A percentile compares a stretch with the other conserved stretches of the same genome.
Conservation (phyloP, 2,113 vertebrate genomes). For the Prinia subflava region DNA sequence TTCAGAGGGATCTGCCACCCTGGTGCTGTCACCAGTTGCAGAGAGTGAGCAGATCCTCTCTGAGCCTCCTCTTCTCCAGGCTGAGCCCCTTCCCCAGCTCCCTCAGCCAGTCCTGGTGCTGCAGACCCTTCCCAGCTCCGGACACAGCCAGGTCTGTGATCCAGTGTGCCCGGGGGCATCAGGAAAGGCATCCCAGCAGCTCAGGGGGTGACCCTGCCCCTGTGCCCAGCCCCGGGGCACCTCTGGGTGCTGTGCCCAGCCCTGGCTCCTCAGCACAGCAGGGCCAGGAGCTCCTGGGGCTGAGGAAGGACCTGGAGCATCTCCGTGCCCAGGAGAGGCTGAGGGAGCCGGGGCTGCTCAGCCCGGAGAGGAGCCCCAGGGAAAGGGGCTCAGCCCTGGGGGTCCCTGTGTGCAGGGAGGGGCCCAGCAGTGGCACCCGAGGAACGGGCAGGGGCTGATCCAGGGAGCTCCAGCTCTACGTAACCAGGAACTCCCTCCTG, state of each 20-base stretch:
- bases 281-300: background rate
- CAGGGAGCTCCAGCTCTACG: rapidly evolving
- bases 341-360: background rate
- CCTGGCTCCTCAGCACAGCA: background rate
- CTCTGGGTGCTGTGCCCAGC: background rate
- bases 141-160: background rate
- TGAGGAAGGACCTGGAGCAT: background rate
- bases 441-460: background rate
- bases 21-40: no score
- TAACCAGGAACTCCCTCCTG: rapidly evolving
- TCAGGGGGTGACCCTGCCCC: background rate
- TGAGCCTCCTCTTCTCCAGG: background rate
- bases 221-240: background rate
- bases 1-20: no score
- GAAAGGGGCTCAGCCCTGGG: background rate
- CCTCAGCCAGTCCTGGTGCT: background rate
- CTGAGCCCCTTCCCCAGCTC: background rate
- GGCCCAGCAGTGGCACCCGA: background rate
- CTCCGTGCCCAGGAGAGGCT: background rate
- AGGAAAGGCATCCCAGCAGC: background rate
- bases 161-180: background rate
- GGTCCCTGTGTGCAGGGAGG: no score
- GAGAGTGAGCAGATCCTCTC: background rate
- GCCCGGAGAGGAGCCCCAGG: background rate
- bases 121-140: background rate